These are phyloP conservation scores for human (Homo sapiens) DNA, from an alignment of 2,113 vertebrate species.

Conservation along the genomic window GRCh38 chr1:92378501-92379000, in stretches of 20 bases:
- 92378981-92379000: background rate
- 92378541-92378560: background rate
- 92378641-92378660: background rate
- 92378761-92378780: background rate
- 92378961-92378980: slow-evolving; percentile 1
- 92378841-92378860: background rate
- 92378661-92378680: background rate
- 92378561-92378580: background rate
- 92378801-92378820: background rate
- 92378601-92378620: background rate
- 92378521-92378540: slow-evolving; percentile 35
- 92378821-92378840: background rate
- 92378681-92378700: background rate
- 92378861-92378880: background rate
- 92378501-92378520: background rate
- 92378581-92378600: slow-evolving; percentile 52
- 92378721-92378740: background rate
- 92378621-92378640: background rate
- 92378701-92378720: slow-evolving; percentile 16
- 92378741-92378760: background rate
- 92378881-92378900: background rate
- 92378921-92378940: background rate
- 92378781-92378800: background rate
- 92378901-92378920: background rate
- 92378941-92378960: background rate